Evolutionary conservation across 2,888 invertebrate genomes (phyloP).

Genomic region (Caenorhabditis sp.): DNA sequence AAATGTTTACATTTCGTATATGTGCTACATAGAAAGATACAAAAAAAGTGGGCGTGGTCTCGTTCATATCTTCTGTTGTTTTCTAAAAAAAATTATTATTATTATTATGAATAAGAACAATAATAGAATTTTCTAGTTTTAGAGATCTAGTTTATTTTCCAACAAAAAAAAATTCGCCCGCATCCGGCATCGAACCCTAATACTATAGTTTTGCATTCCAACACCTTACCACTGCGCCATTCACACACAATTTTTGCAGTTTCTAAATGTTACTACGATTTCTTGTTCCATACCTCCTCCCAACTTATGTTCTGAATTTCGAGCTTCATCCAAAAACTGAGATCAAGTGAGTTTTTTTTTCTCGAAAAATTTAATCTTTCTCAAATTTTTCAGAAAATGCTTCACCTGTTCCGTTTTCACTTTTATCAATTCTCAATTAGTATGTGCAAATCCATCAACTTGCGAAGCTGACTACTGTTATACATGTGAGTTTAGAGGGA

Average conservation of each 20-base stretch:
- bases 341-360: background rate
- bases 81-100: too few relatives aligned
- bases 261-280: background rate
- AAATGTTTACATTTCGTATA: background rate
- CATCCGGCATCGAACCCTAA: too few relatives aligned
- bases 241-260: background rate
- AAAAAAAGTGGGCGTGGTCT: too few relatives aligned
- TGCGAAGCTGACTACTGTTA: slow-evolving; percentile 43
- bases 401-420: slow-evolving; percentile 50
- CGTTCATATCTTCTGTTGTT: too few relatives aligned
- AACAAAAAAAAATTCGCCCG: too few relatives aligned
- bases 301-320: background rate
- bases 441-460: slow-evolving; percentile 45
- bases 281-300: background rate
- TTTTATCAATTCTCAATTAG: slow-evolving; percentile 42
- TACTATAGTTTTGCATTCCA: too few relatives aligned
- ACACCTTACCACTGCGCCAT: too few relatives aligned
- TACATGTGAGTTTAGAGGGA: slow-evolving; percentile 23
- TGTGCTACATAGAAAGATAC: too few relatives aligned
- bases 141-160: too few relatives aligned
- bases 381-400: slow-evolving; percentile 31
- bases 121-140: too few relatives aligned
- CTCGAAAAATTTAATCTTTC: background rate
- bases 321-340: background rate
- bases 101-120: too few relatives aligned